These are phyloP conservation scores for Silurus asotus DNA, from an alignment of 2,113 vertebrate genomes.

Conservation along the genomic window DNA sequence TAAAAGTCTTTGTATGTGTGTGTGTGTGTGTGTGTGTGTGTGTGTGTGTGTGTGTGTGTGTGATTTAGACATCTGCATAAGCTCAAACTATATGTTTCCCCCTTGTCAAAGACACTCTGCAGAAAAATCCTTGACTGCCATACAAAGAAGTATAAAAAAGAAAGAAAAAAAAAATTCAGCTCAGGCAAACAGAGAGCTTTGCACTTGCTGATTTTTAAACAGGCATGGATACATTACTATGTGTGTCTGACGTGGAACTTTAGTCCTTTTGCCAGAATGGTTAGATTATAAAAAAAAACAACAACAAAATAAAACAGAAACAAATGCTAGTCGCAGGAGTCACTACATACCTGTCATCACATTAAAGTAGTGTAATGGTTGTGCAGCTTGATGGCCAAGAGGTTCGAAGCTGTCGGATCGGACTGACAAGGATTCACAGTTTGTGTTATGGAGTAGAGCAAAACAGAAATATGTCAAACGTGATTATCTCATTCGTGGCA, in stretches of 20 bases:
- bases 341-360: conserved; percentile 39
- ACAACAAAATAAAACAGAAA: neutral
- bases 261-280: conserved; percentile 14
- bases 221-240: conserved; percentile 14
- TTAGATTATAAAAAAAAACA: neutral
- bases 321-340: conserved; percentile 29
- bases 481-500: conserved; percentile 58
- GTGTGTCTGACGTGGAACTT: conserved; percentile 19
- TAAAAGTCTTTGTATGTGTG: conserved; percentile 40
- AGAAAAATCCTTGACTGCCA: conserved; percentile 2
- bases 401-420: conserved; percentile 60
- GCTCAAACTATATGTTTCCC: conserved; percentile 41
- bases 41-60: conserved; percentile 40
- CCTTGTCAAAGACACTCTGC: conserved; percentile 25
- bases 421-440: conserved; percentile 65
- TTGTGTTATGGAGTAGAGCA: conserved; percentile 56
- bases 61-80: conserved; percentile 51
- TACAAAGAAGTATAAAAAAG: neutral
- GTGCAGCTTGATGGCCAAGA: conserved; percentile 52
- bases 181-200: conserved; percentile 12
- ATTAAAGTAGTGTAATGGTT: conserved; percentile 62
- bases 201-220: neutral
- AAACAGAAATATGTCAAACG: conserved; percentile 69
- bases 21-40: conserved; percentile 28
- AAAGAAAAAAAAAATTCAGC: neutral